Evolutionary conservation across 2,113 vertebrate species (phyloP), one percentile per base, ranked within the genome.

Genomic region (Actenoides lindsayi): DNA sequence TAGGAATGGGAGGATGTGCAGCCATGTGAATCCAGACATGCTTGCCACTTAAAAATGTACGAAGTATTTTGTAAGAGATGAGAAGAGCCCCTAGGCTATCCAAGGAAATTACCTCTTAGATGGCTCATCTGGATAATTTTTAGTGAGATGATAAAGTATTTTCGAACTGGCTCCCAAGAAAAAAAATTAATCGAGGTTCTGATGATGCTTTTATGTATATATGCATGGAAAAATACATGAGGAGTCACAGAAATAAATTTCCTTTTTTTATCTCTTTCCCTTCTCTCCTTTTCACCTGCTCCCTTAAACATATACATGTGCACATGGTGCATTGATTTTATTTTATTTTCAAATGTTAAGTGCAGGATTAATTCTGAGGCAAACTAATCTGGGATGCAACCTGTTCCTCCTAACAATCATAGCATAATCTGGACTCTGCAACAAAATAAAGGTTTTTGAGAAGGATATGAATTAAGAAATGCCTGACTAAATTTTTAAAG

Each of bases 401-500:
- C 8, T 67, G 28, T 53, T 78, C 68, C 14, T 89, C 35, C 68
- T 81, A 59, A 86, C 51, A 83, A 83, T 73, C 62, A 28, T 13
- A 11, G 17, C 30, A 35, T 87, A 93, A 77, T 68, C 76, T 86
- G 41, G 31, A 67, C 28, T 77, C 70, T 69, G 46, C 33, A 83
- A 39, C 20, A 86, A 94, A 94, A 94, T 11, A 78, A 79, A 94
- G 44, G 20, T 21, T 50, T 85, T 92, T 86, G 84, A 87, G 71
- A 82, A 83, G 62, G 31, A 48, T 95, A 33, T 75, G 69, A 93
- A 93, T 92, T 85, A 68, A 48, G 88, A 94, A 79, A 83, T 94
- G 85, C 48, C 67, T 96, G 91, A 94, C 91, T 92, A 84, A 79
- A 89, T 70, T 95, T 97, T 91, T 95, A 94, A 96, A 97, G 94